Evolutionary conservation across 2,797 vertebrate genomes (phyloP).

Genomic region (Emys orbicularis): DNA sequence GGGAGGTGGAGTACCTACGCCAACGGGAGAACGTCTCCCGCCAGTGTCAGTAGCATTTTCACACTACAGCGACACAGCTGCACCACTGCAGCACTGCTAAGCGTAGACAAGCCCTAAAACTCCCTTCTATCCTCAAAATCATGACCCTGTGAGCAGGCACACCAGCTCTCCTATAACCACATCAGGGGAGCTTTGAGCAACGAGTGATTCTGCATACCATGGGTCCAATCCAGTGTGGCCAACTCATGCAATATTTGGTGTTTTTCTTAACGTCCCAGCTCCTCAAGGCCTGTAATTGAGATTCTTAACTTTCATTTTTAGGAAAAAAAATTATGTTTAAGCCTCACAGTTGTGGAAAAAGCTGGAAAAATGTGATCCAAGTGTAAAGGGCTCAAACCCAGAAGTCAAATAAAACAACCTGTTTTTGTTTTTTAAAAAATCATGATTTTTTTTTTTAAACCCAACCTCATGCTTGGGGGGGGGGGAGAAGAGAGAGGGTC

Average conservation of each 20-base stretch:
- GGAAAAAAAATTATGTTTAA: background rate
- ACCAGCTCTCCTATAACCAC: background rate
- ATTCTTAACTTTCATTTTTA: background rate
- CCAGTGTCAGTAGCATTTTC: background rate
- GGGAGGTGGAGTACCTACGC: background rate
- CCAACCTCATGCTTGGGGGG: background rate
- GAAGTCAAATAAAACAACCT: background rate
- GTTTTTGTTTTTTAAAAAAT: background rate
- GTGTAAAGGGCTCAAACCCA: background rate
- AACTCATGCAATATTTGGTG: background rate
- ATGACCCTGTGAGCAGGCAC: background rate
- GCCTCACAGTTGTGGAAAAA: background rate
- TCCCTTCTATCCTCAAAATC: background rate
- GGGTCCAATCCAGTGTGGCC: background rate
- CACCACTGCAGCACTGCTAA: background rate
- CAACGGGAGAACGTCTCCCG: background rate
- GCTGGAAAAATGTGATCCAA: fast-evolving
- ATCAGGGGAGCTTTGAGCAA: background rate
- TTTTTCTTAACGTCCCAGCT: background rate
- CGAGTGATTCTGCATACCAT: background rate
- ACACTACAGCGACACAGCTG: background rate
- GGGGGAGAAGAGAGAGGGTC: fast-evolving
- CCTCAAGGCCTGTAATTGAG: background rate
- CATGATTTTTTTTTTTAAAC: background rate
- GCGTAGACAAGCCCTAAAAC: background rate